Base-by-base conservation (phyloP, 1,140 invertebrate genomes). In the Listronotus bonariensis region DNA sequence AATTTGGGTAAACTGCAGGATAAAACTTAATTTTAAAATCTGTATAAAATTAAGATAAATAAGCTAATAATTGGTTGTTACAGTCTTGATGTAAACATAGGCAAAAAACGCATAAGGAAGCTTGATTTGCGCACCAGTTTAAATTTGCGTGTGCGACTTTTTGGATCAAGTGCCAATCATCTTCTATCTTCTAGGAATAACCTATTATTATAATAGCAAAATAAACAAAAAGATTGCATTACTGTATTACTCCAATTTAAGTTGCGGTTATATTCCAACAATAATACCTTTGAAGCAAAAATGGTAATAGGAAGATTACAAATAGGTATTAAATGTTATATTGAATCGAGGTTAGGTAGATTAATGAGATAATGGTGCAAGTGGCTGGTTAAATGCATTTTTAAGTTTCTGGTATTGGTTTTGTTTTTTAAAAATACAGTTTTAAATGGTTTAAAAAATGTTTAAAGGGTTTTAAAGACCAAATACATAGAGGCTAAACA, bases 81-180 rank as follows among this genome's bases (percentile, higher is more conserved):
- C 5, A 5, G 20, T 26, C 5, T 26, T 26, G 54, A 45, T 43
- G 45, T 58, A 58, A 58, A 58, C 56, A 7, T 31, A 58, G 15
- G 32, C 43, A 58, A 6, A 11, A 11, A 20, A n/a, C 34, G 45
- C 56, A 58, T 26, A 58, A 58, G 56, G 56, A 58, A 58, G 56
- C 43, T n/a, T n/a, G 56, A 58, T 58, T 58, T 38, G 56, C 43
- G 40, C 45, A 48, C 45, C 26, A 48, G 43, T 46, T 58, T 46
- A 58, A 46, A 58, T 58, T 58, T 58, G 56, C 56, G 45, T 58
- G 56, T 58, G 45, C 32, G 43, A 58, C 56, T 58, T 58, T 48
- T 58, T 58, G 56, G 56, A 58, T 58, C 56, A 58, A 58, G 56
- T 58, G 14, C 45, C 56, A 57, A 57, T 57, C 55, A 57, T 55